Base-by-base conservation (phyloP, 2,797 vertebrate genomes). In the Sebastes kiyomatsui region DNA sequence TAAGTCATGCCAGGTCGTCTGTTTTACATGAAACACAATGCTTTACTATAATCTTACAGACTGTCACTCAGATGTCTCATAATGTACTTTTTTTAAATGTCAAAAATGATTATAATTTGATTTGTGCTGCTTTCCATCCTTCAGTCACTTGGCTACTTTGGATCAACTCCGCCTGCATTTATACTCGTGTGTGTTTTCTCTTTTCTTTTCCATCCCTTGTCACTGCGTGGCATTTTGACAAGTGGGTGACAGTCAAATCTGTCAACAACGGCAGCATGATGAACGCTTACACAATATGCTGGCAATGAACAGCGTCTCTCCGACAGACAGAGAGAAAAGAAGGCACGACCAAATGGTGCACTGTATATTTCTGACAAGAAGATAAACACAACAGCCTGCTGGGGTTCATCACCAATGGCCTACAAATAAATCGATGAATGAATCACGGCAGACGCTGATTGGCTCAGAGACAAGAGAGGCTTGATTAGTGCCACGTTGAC, bases 241-340 rank as follows among this genome's bases (percentile, higher is more conserved):
- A 90, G 86, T 85, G 77, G 81, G 83, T 93, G 90, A 90, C 93
- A 91, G 87, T 90, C 80, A 81, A 82, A 75, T 90, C 86, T 91
- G 88, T 93, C 82, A 88, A 86, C 76, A 87, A 75, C 72, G 55
- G 85, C 87, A 77, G 89, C 80, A 52, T 89, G 90, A 93, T 82
- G 87, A 90, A 80, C 87, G 87, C 76, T 85, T 81, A 76, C 87
- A 92, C 89, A 93, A 93, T 94, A 91, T 93, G 92, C 80, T 88
- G 89, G 72, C 82, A 76, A 28, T 13, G 62, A 91, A 80, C 75
- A 81, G 80, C 22, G 81, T 91, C 83, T 86, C 84, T 88, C 72
- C 68, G 80, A 66, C 77, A 88, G 88, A 83, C 81, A 72, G 82
- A 80, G 62, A 74, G 73, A 87, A 76, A 88, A 88, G 73, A 80